Percentiles rank a stretch among this genome's conserved stretches.
Evolutionary conservation across 2,113 vertebrate species (phyloP).

Genomic region (Passer montanus): DNA sequence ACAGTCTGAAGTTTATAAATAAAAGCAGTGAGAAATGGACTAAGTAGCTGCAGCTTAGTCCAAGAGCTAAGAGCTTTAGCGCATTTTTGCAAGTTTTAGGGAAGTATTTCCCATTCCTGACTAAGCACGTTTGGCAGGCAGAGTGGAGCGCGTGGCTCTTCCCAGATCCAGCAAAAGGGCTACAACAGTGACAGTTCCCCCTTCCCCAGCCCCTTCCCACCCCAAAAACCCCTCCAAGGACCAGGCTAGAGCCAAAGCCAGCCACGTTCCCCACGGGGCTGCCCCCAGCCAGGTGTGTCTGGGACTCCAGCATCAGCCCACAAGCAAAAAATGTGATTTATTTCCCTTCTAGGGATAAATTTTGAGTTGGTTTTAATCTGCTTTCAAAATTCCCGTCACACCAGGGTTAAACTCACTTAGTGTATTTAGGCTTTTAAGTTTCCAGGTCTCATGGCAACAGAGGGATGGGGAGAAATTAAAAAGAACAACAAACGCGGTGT

Average conservation of each 20-base stretch:
- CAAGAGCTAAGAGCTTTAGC: constrained; percentile 21
- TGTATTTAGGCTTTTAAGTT: neutral
- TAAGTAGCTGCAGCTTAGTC: constrained; percentile 27
- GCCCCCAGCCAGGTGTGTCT: rapidly evolving
- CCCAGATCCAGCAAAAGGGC: neutral
- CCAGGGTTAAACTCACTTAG: neutral
- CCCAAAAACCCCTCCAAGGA: neutral
- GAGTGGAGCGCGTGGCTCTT: neutral
- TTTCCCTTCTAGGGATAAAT: neutral
- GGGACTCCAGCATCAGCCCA: rapidly evolving
- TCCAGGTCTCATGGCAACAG: constrained; percentile 1
- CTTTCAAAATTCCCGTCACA: neutral
- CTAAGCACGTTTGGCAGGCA: neutral
- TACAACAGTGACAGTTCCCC: rapidly evolving
- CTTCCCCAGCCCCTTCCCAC: neutral
- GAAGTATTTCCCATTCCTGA: constrained; percentile 22
- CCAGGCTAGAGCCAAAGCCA: neutral
- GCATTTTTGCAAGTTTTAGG: constrained; percentile 52
- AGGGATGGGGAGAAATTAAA: neutral
- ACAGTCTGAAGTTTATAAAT: neutral
- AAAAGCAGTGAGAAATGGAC: neutral
- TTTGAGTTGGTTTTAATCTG: neutral
- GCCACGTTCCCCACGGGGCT: rapidly evolving
- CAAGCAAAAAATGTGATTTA: neutral
- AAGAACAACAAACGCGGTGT: neutral